Percentiles rank a stretch among this genome's conserved stretches.
Evolutionary conservation across 2,888 invertebrate species (phyloP).

Genomic region (Aleiodes alternator): DNA sequence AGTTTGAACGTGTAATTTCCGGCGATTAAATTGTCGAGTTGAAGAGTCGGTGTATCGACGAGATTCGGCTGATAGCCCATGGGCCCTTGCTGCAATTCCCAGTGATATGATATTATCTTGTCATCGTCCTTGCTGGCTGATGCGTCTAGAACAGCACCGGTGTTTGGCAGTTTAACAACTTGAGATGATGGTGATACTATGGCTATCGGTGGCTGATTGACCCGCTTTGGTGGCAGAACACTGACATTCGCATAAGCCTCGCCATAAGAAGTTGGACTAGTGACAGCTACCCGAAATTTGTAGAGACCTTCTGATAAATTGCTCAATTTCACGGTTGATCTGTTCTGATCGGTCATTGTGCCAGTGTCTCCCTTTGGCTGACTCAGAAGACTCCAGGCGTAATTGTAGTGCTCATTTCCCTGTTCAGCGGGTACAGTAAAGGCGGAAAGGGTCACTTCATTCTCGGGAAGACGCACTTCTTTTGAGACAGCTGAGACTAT

Average conservation of each 20-base stretch:
- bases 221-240: constrained; percentile 87
- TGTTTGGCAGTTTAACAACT: constrained; percentile 92
- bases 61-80: constrained; percentile 88
- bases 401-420: constrained; percentile 87
- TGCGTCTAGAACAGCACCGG: constrained; percentile 92
- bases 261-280: constrained; percentile 86
- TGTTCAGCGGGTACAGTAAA: constrained; percentile 87
- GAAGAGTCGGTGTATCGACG: constrained; percentile 88
- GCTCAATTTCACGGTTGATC: constrained; percentile 87
- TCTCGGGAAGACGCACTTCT: constrained; percentile 87
- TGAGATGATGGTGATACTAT: constrained; percentile 91
- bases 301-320: constrained; percentile 92
- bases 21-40: constrained; percentile 89
- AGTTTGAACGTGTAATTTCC: constrained; percentile 94
- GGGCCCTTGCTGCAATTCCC: constrained; percentile 94
- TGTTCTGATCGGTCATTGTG: constrained; percentile 89
- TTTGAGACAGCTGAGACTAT: constrained; percentile 87
- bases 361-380: constrained; percentile 88
- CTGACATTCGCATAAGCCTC: constrained; percentile 93
- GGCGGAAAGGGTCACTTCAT: constrained; percentile 89
- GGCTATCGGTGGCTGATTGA: constrained; percentile 89
- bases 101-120: constrained; percentile 90
- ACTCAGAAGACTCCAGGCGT: constrained; percentile 91
- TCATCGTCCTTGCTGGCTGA: constrained; percentile 88
- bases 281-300: constrained; percentile 90